phyloP scores from a whole-genome alignment of 2,888 invertebrate genomes.

The Bursaphelenchus okinawaensis region DNA sequence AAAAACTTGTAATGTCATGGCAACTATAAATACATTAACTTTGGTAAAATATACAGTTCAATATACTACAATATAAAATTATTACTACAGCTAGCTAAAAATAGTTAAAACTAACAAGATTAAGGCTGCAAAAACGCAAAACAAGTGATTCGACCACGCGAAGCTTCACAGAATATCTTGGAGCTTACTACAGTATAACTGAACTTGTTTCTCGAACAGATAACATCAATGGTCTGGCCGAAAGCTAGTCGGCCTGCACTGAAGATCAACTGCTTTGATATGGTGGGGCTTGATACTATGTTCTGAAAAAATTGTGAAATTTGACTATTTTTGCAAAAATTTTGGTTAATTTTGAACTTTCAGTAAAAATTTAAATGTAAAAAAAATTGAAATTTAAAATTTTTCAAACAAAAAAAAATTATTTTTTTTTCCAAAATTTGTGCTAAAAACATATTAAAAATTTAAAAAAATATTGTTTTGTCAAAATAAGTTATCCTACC shows the following conservation, averaged over 20 bases:
- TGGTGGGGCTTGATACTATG: conserved; percentile 37
- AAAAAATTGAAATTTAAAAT: conserved; percentile 1
- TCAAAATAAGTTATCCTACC: conserved; percentile 11
- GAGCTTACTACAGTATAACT: conserved; percentile 25
- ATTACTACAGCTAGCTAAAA: no score
- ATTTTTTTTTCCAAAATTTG: no score
- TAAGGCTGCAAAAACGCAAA: conserved; percentile 35
- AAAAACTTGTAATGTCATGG: no score
- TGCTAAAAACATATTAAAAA: background rate
- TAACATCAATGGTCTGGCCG: conserved; percentile 33
- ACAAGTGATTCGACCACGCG: conserved; percentile 27
- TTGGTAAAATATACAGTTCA: no score
- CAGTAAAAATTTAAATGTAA: background rate
- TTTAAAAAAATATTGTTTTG: conserved; percentile 1
- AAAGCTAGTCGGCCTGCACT: conserved; percentile 32
- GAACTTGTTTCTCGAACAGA: conserved; percentile 22
- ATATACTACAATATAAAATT: no score
- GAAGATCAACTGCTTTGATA: conserved; percentile 35
- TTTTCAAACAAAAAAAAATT: no score
- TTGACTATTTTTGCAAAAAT: background rate
- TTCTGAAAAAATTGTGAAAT: conserved; percentile 24
- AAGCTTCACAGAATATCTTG: conserved; percentile 33
- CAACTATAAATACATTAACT: no score
- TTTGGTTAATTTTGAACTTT: conserved; percentile 6
- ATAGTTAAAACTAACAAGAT: no score